Evolutionary conservation across 2,888 invertebrate species (phyloP), one percentile per base, ranked within the genome.

Genomic region (Cepaea hortensis): DNA sequence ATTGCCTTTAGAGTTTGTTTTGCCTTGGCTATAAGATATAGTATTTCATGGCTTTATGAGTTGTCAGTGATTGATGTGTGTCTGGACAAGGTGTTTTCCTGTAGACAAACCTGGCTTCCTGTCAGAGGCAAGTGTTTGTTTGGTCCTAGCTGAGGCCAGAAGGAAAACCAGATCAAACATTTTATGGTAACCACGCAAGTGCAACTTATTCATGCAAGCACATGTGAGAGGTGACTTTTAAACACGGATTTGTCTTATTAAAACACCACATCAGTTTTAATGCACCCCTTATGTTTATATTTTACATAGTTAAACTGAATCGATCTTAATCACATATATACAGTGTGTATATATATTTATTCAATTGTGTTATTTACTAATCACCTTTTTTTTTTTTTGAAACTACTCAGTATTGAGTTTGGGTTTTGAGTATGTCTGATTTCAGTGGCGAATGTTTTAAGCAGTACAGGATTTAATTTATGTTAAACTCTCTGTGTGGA

Each of bases 331-430:
- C 35, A 55, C 55, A 55, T 55, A 55, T 50, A 77, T 77, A 77
- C 7, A 77, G 2, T n/a, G n/a, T 61, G 55, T 77, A 23, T 77
- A 55, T 61, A 35, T 75, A 75, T 75, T 75, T 75, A 75, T 75
- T 75, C 35, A 75, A 11, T 46, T 15, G 35, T 75, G 15, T 35
- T 46, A n/a, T 46, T 23, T 35, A 46, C 75, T 46, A 15, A 15
- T n/a, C 15, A 75, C 35, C 35, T 35, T 35, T 35, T 35, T 0
- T 35, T 15, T 15, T 35, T 75, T n/a, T 75, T 75, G 2, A 35
- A 46, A 75, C 18, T 70, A 50, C 70, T 70, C 81, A 81, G 81
- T 81, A 81, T 81, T 81, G n/a, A 20, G 50, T 50, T 55, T 55
- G 55, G 7, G 35, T 75, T 20, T 23, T 75, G 6, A n/a, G 15